Conservation (phyloP, 2,113 vertebrate genomes). For the Sapajus apella region DNA sequence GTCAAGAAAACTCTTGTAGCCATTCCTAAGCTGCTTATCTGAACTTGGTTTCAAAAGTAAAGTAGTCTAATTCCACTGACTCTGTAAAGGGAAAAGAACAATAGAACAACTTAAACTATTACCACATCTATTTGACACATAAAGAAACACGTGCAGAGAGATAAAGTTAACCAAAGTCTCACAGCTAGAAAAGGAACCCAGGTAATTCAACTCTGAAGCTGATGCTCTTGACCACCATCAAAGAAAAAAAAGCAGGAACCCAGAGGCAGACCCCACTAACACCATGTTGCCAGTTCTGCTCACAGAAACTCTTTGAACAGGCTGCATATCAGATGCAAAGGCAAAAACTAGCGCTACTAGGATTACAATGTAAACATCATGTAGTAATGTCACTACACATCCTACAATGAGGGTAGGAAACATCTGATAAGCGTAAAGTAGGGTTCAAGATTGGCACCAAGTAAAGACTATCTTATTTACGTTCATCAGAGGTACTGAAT, state of each 20-base stretch:
- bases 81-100: neutral
- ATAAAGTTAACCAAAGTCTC: neutral
- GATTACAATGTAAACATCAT: neutral
- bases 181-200: neutral
- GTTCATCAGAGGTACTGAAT: neutral
- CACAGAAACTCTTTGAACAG: neutral
- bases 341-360: neutral
- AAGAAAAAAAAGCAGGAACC: neutral
- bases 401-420: neutral
- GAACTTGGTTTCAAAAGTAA: neutral
- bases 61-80: slow-evolving; percentile 1
- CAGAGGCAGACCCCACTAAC: neutral
- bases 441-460: neutral
- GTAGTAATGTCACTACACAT: neutral
- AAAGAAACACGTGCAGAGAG: neutral
- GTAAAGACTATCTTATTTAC: neutral
- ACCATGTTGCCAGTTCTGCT: neutral
- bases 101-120: neutral
- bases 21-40: neutral
- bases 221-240: neutral
- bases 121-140: neutral
- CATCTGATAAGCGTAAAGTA: neutral
- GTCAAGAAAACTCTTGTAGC: neutral
- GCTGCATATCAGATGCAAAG: neutral
- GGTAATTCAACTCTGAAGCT: neutral